Percentiles rank a stretch among this genome's conserved stretches.
phyloP scores from a whole-genome alignment of 1,140 invertebrate species.

The Nasonia longicornis region DNA sequence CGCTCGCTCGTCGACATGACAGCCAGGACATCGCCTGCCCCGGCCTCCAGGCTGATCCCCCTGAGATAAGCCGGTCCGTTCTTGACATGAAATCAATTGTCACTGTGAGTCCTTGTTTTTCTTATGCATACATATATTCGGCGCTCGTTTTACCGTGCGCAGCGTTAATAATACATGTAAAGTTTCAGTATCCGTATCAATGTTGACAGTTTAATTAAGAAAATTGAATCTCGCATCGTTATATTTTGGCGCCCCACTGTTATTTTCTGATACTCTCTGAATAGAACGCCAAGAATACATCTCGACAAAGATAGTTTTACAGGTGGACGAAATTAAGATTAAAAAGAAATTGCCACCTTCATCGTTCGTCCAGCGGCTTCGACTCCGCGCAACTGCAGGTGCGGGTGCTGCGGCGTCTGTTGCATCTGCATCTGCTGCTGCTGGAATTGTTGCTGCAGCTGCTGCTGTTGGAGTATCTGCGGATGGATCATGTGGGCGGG shows the following conservation, averaged over 20 bases:
- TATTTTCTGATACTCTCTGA: too few relatives aligned
- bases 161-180: neutral
- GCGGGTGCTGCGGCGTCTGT: slow-evolving; percentile 71
- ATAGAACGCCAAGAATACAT: too few relatives aligned
- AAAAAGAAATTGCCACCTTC: slow-evolving; percentile 7
- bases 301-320: too few relatives aligned
- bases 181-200: neutral
- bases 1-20: slow-evolving; percentile 82
- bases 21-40: slow-evolving; percentile 90
- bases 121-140: neutral
- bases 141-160: neutral
- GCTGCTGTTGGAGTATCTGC: slow-evolving; percentile 60
- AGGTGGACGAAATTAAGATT: too few relatives aligned
- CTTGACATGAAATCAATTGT: slow-evolving; percentile 18
- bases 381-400: slow-evolving; percentile 76
- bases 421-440: slow-evolving; percentile 37
- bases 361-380: slow-evolving; percentile 62
- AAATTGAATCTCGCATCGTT: neutral
- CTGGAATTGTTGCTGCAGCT: slow-evolving; percentile 76
- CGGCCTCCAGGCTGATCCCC: slow-evolving; percentile 84
- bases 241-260: too few relatives aligned
- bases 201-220: slow-evolving; percentile 4
- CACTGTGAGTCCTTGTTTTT: neutral
- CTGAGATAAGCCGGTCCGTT: slow-evolving; percentile 59
- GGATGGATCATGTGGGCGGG: slow-evolving; percentile 52